Evolutionary conservation across 2,113 vertebrate species (phyloP), one percentile per base, ranked within the genome.

Genomic region (Scartelaos histophorus): DNA sequence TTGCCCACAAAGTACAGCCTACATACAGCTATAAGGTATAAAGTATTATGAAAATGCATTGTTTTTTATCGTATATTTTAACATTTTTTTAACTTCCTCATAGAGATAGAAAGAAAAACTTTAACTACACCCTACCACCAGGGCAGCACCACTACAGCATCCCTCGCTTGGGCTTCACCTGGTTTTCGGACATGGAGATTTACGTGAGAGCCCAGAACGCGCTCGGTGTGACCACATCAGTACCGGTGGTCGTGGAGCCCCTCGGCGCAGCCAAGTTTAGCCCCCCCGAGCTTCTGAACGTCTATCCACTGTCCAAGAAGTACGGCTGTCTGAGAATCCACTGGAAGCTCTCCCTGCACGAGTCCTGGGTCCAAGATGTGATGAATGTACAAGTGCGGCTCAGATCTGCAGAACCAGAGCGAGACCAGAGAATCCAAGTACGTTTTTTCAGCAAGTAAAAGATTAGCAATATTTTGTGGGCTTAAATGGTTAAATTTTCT

Each of bases 131-230:
- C 25, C 38, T 85, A 4, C 83, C 45, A 1, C 11, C 61, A 46
- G 85, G 90, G 16, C 71, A 70, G 62, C 89, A 79, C 60, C 83
- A 0, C 75, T 94, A 90, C 75, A 88, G 64, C 2, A 93, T 99
- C 80, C 91, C 91, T 0, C 95, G 95, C 6, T 12, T 0, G 2
- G 85, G 82, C 69, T 94, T 96, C 16, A 25, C 49, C 19, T 35
- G 95, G 1, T 95, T 91, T 79, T 79, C 77, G 49, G 70, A 91
- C 0, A 93, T 96, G 89, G 76, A 91, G 68, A 80, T 98, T 81
- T 94, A 92, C 75, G 94, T 99, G 56, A 91, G 85, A 3, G 94
- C 89, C 2, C 60, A 81, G 79, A 99, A 99, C 9, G 85, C 82
- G 0, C 87, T 98, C 21, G 96, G 97, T 61, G 89, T 84, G 0